Evolutionary conservation across 2,888 invertebrate species (phyloP).

Genomic region (Ommatoiulus sabulosus): DNA sequence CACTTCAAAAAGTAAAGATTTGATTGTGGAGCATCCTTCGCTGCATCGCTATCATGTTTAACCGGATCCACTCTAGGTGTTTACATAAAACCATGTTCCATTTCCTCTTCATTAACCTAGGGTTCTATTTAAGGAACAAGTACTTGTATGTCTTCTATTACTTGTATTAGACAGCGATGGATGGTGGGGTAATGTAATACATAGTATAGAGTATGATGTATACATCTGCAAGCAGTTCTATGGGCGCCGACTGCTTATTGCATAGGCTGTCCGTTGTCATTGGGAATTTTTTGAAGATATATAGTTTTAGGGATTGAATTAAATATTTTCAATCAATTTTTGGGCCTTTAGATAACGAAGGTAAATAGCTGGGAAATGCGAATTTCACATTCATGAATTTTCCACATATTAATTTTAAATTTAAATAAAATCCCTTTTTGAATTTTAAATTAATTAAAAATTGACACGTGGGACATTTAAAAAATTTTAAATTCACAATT

Average conservation of each 20-base stretch:
- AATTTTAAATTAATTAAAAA: too few species aligned
- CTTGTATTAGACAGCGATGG: not conserved
- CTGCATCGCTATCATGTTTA: not conserved
- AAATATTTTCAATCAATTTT: too few species aligned
- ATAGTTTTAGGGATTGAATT: too few species aligned
- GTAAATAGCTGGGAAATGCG: too few species aligned
- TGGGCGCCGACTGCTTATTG: not conserved
- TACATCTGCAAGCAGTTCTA: not conserved
- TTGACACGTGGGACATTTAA: too few species aligned
- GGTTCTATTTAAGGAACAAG: conserved; percentile 4
- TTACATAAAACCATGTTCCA: conserved; percentile 14
- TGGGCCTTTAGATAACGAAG: too few species aligned
- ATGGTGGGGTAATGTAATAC: not conserved
- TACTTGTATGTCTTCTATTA: not conserved
- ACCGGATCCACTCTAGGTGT: conserved; percentile 22
- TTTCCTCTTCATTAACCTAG: conserved; percentile 24
- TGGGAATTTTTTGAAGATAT: too few species aligned
- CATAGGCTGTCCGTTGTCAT: not conserved
- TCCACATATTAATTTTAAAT: too few species aligned
- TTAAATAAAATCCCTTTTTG: too few species aligned
- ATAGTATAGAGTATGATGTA: not conserved
- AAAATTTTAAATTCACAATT: too few species aligned
- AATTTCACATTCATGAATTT: too few species aligned
- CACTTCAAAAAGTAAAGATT: not conserved
- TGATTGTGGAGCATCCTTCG: not conserved